Evolutionary conservation across 2,113 vertebrate species (phyloP), one percentile per base, ranked within the genome.

Genomic region (Spheniscus mendiculus): DNA sequence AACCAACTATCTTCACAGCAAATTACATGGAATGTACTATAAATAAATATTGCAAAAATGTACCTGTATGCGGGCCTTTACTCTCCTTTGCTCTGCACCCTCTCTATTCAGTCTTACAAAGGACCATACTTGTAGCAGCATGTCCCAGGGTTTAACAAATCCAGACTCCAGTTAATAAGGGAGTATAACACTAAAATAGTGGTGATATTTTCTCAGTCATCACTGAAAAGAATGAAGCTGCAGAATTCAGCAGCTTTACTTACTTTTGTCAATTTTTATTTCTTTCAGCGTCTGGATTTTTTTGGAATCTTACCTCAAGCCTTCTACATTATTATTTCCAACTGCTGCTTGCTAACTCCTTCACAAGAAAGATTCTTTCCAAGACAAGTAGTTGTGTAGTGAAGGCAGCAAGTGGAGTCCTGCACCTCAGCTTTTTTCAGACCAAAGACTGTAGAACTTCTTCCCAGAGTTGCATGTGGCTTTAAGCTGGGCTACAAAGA

Each of bases 401-500:
- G 2, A 74, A 47, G 26, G 8, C 34, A 91, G 12, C 5, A n/a
- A 32, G 2, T 16, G 6, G 22, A 70, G 36, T n/a, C 0, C 0
- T 26, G 5, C 12, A 21, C 9, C 12, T 70, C 29, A 56, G 15
- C 3, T n/a, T 29, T 74, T 88, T 44, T 65, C 3, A 52, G n/a
- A 40, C 27, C 1, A 36, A 34, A 34, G 44, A 11, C 22, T 70
- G 5, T 45, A 47, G 73, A 59, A 56, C 12, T 47, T 47, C 32
- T 82, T 34, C 21, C 13, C n/a, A 42, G n/a, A 40, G 1, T 14
- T 82, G 4, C 11, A 8, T 5, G 6, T 74, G 15, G 4, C 14
- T 87, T 45, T 50, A 62, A 38, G 25, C 12, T 29, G 10, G 7
- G 8, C 23, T 34, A 3, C 5, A 32, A 36, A 22, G 36, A 49